A percentile compares a stretch with the other conserved stretches of the same genome.
Evolutionary conservation across 64 coral and sea anemone species (phyloP).

Genomic region (Anthopleura sola): DNA sequence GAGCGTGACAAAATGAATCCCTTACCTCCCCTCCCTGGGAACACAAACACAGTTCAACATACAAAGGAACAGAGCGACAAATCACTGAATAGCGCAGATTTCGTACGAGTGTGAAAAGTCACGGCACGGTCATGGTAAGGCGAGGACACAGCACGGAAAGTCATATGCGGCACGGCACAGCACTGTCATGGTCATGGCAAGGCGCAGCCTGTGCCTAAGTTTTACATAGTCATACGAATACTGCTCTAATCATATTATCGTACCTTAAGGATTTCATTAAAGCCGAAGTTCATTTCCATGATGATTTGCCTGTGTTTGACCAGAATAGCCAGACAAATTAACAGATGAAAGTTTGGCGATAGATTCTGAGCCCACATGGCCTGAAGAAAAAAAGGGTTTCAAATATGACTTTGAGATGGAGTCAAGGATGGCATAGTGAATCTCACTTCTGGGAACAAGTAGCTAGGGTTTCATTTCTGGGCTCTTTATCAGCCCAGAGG

Average conservation of each 20-base stretch:
- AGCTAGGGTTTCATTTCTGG: neutral
- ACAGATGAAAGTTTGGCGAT: conserved; percentile 94
- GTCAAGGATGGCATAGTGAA: no score
- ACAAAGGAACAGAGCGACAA: neutral
- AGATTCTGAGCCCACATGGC: conserved; percentile 83
- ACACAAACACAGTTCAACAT: neutral
- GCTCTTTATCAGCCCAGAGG: neutral
- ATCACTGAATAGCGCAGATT: no score
- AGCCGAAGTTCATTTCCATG: conserved; percentile 85
- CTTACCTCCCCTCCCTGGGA: neutral
- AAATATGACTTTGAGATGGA: no score
- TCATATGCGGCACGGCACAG: no score
- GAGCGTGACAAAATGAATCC: neutral
- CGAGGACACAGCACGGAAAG: no score
- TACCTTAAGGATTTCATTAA: conserved; percentile 91
- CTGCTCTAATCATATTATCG: no score
- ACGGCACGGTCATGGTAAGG: no score
- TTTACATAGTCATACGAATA: no score
- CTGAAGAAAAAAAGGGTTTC: conserved; percentile 20
- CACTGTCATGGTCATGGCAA: no score
- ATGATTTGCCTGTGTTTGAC: conserved; percentile 72
- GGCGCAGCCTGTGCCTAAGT: no score
- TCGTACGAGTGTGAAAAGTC: no score
- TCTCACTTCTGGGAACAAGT: no score
- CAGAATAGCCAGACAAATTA: conserved; percentile 88